phyloP scores from a whole-genome alignment of 2,888 invertebrate genomes.

The Drosophila neonasuta region DNA sequence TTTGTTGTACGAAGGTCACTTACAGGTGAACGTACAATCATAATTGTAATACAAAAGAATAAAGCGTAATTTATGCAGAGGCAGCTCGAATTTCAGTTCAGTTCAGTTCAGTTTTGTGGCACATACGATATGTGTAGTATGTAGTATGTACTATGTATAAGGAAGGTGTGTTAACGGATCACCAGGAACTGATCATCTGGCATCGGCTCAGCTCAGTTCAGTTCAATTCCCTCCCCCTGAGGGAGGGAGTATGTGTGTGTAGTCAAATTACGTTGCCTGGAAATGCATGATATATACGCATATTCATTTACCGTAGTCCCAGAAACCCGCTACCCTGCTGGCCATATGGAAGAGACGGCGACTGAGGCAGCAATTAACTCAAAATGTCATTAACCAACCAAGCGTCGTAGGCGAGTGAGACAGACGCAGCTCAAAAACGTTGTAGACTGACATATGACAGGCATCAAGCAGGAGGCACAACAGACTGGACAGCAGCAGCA shows the following conservation, averaged over 20 bases:
- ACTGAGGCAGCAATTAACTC: slow-evolving; percentile 67
- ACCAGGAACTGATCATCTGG: slow-evolving; percentile 53
- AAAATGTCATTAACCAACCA: slow-evolving; percentile 77
- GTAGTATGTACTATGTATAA: neutral
- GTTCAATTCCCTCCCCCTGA: slow-evolving; percentile 13
- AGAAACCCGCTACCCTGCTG: slow-evolving; percentile 31
- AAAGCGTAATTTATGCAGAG: slow-evolving; percentile 1
- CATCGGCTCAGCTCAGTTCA: slow-evolving; percentile 13
- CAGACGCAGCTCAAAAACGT: slow-evolving; percentile 28
- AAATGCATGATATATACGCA: slow-evolving; percentile 57
- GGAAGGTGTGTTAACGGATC: slow-evolving; percentile 49
- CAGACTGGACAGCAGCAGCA: slow-evolving; percentile 33
- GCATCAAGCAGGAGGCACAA: slow-evolving; percentile 59
- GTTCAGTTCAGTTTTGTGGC: slow-evolving; percentile 22
- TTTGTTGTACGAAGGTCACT: slow-evolving; percentile 17
- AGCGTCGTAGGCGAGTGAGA: slow-evolving; percentile 68
- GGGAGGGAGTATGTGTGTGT: slow-evolving; percentile 16
- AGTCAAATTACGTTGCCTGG: slow-evolving; percentile 76
- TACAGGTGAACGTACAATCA: slow-evolving; percentile 6
- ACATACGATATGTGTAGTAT: too few relatives aligned
- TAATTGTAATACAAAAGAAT: slow-evolving; percentile 8
- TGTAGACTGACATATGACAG: slow-evolving; percentile 75
- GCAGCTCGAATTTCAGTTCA: slow-evolving; percentile 37
- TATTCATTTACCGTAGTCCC: slow-evolving; percentile 67
- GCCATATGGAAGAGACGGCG: slow-evolving; percentile 59